Evolutionary conservation across 1,140 invertebrate genomes (phyloP), one percentile per base, ranked within the genome.

Genomic region (Gonioctena quinquepunctata): DNA sequence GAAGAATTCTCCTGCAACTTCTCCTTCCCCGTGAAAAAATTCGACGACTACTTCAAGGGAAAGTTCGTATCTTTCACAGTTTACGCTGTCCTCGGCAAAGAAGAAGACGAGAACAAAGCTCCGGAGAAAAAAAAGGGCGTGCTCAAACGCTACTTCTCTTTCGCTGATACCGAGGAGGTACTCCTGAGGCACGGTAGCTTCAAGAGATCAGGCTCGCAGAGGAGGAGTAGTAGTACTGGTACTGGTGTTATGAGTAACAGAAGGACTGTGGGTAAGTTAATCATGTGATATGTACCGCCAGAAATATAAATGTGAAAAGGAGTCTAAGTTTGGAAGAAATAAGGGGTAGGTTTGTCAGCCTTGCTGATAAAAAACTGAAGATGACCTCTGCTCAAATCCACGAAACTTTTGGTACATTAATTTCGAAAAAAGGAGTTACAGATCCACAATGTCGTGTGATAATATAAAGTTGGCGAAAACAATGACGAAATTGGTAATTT

Each of bases 31-130:
- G 26, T 11, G 83, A 89, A 80, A 83, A 87, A 73, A 83, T 79
- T 0, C 33, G 85, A 87, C 19, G 85, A 88, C 63, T 82, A 85
- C 50, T 85, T 92, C 11, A 87, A 87, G 52, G 91, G 90, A 0
- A 90, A 88, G 82, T 91, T 93, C 79, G 83, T 93, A 33, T 91
- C 91, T 0, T 87, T 91, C 16, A 92, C 91, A 4, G 87, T 92
- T 8, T 92, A 92, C 77, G 91, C 91, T 1, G 82, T 92, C 74
- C 82, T 93, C 65, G 91, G 92, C 77, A 89, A 80, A 77, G 80
- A 26, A 81, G 84, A 82, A 70, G 76, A 76, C 52, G n/a, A 72
- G 66, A 4, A 80, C 77, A 70, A 64, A 23, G 11, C 19, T 11
- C 18, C 19, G 0, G 52, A 25, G 1, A 72, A 72, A 50, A 77